Percentiles rank a stretch among this genome's conserved stretches.
Conservation (phyloP, 2,797 vertebrate genomes). For the Schizopygopsis pylzovi region DNA sequence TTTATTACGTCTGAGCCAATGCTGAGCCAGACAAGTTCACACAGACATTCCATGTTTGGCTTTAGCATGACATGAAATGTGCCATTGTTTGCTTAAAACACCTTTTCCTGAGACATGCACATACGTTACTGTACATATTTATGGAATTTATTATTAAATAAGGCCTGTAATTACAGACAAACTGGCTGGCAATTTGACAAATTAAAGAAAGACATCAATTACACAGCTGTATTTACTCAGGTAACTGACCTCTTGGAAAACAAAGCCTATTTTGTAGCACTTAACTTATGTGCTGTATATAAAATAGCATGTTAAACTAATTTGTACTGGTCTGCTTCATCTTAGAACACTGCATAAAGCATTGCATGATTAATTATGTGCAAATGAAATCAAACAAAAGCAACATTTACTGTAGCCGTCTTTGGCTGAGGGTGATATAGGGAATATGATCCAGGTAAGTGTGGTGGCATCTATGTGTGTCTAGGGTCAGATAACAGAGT, state of each 20-base stretch:
- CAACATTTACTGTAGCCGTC: neutral
- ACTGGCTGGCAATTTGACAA: slow-evolving; percentile 19
- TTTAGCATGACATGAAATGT: slow-evolving; percentile 36
- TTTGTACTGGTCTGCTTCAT: neutral
- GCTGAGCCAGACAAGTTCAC: slow-evolving; percentile 48
- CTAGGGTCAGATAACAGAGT: slow-evolving; percentile 74
- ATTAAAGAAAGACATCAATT: slow-evolving; percentile 21
- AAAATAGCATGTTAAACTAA: neutral
- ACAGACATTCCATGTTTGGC: slow-evolving; percentile 42
- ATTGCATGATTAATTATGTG: neutral
- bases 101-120: slow-evolving; percentile 25
- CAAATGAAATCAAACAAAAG: slow-evolving; percentile 21
- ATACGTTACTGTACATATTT: slow-evolving; percentile 29
- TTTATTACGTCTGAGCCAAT: slow-evolving; percentile 50
- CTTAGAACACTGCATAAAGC: neutral
- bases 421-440: neutral
- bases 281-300: slow-evolving; percentile 6
- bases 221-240: slow-evolving; percentile 26
- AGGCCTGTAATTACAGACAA: slow-evolving; percentile 2
- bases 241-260: slow-evolving; percentile 11
- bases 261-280: neutral
- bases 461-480: slow-evolving; percentile 34
- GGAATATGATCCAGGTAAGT: slow-evolving; percentile 60
- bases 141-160: slow-evolving; percentile 11
- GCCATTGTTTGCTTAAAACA: slow-evolving; percentile 32